Evolutionary conservation across 2,113 vertebrate genomes (phyloP).

Genomic region (Chitala chitala): DNA sequence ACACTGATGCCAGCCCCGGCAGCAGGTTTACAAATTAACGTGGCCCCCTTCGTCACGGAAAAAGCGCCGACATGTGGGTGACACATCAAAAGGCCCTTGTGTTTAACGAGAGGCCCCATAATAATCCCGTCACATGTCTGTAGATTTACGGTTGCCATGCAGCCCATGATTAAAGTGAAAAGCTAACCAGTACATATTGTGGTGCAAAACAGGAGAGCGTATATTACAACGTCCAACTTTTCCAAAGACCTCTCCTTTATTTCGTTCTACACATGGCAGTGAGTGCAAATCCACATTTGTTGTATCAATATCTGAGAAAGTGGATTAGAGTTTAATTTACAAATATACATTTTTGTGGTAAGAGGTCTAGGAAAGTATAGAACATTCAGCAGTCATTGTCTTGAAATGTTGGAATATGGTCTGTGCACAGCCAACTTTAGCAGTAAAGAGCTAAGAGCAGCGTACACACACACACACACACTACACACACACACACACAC

Average conservation of each 20-base stretch:
- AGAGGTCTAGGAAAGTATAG: background rate
- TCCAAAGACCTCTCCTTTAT: conserved; percentile 24
- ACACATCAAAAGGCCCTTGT: conserved; percentile 41
- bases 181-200: conserved; percentile 34
- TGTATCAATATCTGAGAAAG: conserved; percentile 11
- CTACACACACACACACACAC: too few relatives aligned
- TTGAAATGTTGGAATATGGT: background rate
- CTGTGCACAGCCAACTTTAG: background rate
- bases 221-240: conserved; percentile 36
- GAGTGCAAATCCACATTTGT: conserved; percentile 32
- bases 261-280: conserved; percentile 34
- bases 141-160: conserved; percentile 47
- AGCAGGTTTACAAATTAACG: conserved; percentile 50
- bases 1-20: conserved; percentile 1
- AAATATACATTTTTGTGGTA: conserved; percentile 31
- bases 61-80: conserved; percentile 40
- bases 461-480: background rate
- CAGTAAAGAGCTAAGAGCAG: background rate
- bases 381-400: too few relatives aligned
- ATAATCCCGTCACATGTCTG: conserved; percentile 40
- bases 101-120: conserved; percentile 32
- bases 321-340: conserved; percentile 21
- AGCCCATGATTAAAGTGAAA: conserved; percentile 35
- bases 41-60: conserved; percentile 32
- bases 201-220: conserved; percentile 35